These are phyloP conservation scores for Oryzias sinensis DNA, from an alignment of 2,797 vertebrate species.

Conservation along the genomic window DNA sequence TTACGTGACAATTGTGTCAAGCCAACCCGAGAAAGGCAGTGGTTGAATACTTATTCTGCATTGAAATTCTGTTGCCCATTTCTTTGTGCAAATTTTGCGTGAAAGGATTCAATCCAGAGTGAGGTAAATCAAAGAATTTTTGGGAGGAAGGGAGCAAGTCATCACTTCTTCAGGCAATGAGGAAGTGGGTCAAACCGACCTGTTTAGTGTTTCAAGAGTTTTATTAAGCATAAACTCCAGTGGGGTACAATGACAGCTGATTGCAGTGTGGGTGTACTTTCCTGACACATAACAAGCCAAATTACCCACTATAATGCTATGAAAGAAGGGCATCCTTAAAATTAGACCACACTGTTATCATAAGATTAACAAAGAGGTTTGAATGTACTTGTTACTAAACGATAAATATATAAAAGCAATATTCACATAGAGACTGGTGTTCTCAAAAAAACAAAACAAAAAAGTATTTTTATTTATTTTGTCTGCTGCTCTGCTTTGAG, in stretches of 20 bases:
- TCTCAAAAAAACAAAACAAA: not conserved
- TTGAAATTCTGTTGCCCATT: not conserved
- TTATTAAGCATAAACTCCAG: not conserved
- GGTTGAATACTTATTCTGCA: not conserved
- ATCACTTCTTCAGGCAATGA: constrained; percentile 8
- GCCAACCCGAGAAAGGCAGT: not conserved
- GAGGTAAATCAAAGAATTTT: constrained; percentile 7
- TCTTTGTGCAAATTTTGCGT: not conserved
- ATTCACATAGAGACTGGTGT: not conserved
- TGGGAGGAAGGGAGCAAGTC: constrained; percentile 1
- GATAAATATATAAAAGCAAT: too few relatives aligned
- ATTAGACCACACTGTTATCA: not conserved
- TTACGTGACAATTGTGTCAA: not conserved
- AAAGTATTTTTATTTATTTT: constrained; percentile 1
- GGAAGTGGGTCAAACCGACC: constrained; percentile 17
- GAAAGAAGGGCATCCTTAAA: not conserved
- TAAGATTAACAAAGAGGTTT: not conserved
- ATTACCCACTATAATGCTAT: not conserved
- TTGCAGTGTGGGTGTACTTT: not conserved
- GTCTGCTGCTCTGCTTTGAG: not conserved
- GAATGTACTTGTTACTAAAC: too few relatives aligned
- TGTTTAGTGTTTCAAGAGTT: constrained; percentile 1
- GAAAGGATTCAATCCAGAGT: not conserved
- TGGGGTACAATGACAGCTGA: not conserved
- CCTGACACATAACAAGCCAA: not conserved